Evolutionary conservation across 2,888 invertebrate species (phyloP), one percentile per base, ranked within the genome.

Genomic region (Apoda limacodes): DNA sequence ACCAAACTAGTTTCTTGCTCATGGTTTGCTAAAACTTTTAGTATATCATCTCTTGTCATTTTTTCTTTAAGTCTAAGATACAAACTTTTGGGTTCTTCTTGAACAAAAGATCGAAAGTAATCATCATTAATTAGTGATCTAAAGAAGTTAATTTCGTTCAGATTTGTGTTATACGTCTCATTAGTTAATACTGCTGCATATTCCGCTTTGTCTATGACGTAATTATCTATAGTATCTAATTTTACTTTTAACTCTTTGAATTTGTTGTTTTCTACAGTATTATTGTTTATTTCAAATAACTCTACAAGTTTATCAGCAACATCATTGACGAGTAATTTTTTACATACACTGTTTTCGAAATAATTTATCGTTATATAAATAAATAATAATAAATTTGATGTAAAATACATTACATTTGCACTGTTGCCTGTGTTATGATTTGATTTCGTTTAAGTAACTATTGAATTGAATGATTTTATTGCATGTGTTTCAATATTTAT

Each of bases 31-130:
- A 74, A 24, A 24, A 74, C 57, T 14, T 50, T 48, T 6, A 70
- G 17, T 3, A 76, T 49, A 30, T 78, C 76, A 43, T 76, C 71
- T 43, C 76, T 57, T 22, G 64, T 78, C 57, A 78, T 60, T 31
- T 58, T 71, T 28, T 70, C 60, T 43, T 78, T 78, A 4, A 78
- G 38, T 35, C 64, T 64, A 3, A 74, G 37, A 42, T 69, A 76
- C 22, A 78, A 41, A 39, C 48, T 70, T 33, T 64, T 67, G 0
- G 58, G 43, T 29, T 60, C 55, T 13, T 59, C 50, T 2, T 47
- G 40, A 1, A 42, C 32, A 5, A 68, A 26, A 25, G 55, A 50
- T 28, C 44, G 45, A 19, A 62, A 66, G 15, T 60, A 43, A 21
- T 78, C 74, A 11, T 59, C 52, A 36, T 71, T 61, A 14, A 50